phyloP scores from a whole-genome alignment of 2,113 vertebrate genomes.

The Hepsetus odoe region DNA sequence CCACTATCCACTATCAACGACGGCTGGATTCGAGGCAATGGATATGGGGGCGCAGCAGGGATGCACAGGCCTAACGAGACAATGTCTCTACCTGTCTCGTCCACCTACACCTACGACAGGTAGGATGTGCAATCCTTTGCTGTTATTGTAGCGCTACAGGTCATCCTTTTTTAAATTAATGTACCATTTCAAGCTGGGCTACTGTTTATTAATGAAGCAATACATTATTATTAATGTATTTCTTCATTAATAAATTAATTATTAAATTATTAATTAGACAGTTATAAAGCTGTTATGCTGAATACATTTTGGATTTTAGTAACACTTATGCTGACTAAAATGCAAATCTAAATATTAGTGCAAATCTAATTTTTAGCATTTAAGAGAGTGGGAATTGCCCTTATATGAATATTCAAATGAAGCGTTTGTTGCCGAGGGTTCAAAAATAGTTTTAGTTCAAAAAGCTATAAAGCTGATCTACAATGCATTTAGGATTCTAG shows the following conservation, averaged over 20 bases:
- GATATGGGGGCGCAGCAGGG: constrained; percentile 77
- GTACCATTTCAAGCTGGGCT: no score
- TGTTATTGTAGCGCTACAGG: no score
- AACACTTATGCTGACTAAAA: neutral
- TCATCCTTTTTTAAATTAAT: no score
- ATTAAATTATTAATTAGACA: neutral
- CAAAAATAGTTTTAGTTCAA: no score
- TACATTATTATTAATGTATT: neutral
- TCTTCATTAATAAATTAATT: neutral
- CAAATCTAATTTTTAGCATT: no score
- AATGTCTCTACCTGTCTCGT: constrained; percentile 61
- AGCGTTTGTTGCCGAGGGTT: no score
- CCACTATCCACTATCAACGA: constrained; percentile 77
- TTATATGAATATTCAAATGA: no score
- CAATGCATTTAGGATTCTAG: neutral
- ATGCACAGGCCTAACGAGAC: constrained; percentile 76
- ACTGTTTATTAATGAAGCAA: neutral
- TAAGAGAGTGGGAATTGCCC: no score
- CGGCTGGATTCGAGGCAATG: constrained; percentile 83
- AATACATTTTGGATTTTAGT: neutral
- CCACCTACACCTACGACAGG: constrained; percentile 85
- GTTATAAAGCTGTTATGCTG: no score
- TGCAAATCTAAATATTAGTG: no score
- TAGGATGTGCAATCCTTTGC: constrained; percentile 66
- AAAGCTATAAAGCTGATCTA: no score